These are phyloP conservation scores for Aphodius granarius DNA, from an alignment of 2,888 invertebrate species.

Conservation along the genomic window DNA sequence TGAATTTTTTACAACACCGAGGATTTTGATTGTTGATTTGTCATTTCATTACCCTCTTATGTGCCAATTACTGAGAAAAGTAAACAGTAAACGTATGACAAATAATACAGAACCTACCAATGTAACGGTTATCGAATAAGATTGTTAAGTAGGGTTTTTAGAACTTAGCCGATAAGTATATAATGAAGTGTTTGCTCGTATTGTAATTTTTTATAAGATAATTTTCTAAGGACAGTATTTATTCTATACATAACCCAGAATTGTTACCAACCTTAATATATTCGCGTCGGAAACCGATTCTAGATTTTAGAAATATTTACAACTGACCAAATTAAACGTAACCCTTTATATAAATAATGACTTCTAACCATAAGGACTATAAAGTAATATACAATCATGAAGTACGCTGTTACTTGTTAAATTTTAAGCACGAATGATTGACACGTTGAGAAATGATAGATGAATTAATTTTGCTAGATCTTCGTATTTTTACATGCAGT, in stretches of 20 bases:
- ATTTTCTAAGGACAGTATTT: conserved; percentile 33
- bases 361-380: neutral
- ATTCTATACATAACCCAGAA: conserved; percentile 24
- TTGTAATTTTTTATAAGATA: conserved; percentile 16
- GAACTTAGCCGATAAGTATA: neutral
- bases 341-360: neutral
- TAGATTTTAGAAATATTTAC: conserved; percentile 35
- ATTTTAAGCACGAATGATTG: neutral
- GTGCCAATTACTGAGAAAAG: neutral
- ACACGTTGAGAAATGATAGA: neutral
- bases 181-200: neutral
- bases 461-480: neutral
- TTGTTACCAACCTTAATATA: conserved; percentile 37
- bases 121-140: neutral
- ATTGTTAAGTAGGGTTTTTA: neutral
- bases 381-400: neutral
- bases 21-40: neutral
- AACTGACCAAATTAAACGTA: conserved; percentile 35
- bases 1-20: neutral
- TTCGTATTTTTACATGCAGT: neutral
- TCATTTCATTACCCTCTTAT: neutral
- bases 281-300: conserved; percentile 16
- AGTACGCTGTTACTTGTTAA: neutral
- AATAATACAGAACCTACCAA: neutral
- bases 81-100: neutral